A percentile compares a stretch with the other conserved stretches of the same genome.
Conservation (phyloP, 2,888 invertebrate genomes). For the Enchytraeus crypticus region DNA sequence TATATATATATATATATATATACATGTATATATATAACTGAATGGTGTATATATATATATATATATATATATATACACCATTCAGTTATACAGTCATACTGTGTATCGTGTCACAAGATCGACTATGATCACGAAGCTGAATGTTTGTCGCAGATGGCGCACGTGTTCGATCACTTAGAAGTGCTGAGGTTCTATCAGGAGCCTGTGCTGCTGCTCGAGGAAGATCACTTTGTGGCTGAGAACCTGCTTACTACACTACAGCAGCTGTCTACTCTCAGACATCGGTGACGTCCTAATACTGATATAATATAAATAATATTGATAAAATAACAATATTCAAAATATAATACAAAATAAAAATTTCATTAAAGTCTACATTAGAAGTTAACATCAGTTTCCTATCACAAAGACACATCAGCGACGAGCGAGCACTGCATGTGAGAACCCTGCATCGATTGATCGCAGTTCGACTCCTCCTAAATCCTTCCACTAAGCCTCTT, state of each 20-base stretch:
- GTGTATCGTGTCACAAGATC: not conserved
- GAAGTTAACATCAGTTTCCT: no score
- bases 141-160: constrained; percentile 48
- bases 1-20: no score
- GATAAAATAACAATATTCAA: not conserved
- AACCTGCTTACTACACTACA: constrained; percentile 79
- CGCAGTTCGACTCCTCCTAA: no score
- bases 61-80: no score
- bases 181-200: constrained; percentile 74
- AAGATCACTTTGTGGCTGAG: constrained; percentile 93
- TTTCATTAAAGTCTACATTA: no score
- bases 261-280: constrained; percentile 16
- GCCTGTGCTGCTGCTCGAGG: constrained; percentile 83
- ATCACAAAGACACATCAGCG: no score
- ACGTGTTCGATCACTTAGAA: constrained; percentile 81
- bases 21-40: no score
- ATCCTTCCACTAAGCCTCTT: no score
- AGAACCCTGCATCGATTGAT: no score
- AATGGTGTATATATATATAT: no score
- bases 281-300: constrained; percentile 7
- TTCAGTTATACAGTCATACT: not conserved
- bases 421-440: no score
- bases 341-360: not conserved
- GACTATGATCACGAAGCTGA: not conserved
- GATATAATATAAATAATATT: not conserved